Conservation (phyloP, 2,888 invertebrate genomes). For the Drosophila subquinaria region DNA sequence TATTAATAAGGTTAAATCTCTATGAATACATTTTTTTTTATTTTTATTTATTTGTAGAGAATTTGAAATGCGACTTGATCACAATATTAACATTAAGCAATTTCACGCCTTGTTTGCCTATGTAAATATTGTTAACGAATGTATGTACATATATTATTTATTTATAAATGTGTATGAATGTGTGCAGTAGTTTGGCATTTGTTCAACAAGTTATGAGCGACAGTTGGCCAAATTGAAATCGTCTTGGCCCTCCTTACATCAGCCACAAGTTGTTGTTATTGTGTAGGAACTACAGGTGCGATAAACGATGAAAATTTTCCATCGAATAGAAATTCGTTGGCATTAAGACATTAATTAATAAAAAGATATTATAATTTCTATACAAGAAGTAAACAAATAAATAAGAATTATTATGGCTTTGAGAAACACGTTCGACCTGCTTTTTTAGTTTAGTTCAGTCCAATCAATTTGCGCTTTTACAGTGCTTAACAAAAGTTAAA, state of each 20-base stretch:
- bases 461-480: constrained; percentile 41
- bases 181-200: constrained; percentile 51
- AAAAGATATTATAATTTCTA: constrained; percentile 29
- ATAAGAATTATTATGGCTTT: constrained; percentile 43
- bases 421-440: constrained; percentile 64
- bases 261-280: constrained; percentile 12
- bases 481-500: constrained; percentile 56
- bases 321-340: constrained; percentile 15
- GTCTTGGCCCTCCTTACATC: constrained; percentile 22
- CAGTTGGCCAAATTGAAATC: constrained; percentile 44
- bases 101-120: constrained; percentile 45
- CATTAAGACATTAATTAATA: constrained; percentile 4
- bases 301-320: constrained; percentile 35
- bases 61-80: constrained; percentile 31
- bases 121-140: constrained; percentile 36
- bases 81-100: constrained; percentile 9
- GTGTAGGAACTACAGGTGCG: constrained; percentile 39
- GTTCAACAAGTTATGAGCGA: constrained; percentile 52
- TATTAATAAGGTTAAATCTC: background rate
- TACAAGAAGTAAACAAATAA: constrained; percentile 40
- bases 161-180: constrained; percentile 18
- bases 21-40: background rate
- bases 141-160: constrained; percentile 22
- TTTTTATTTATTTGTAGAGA: constrained; percentile 23
- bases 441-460: constrained; percentile 25